These are phyloP conservation scores for Notothenia rossii DNA, from an alignment of 2,113 vertebrate genomes.

Conservation along the genomic window DNA sequence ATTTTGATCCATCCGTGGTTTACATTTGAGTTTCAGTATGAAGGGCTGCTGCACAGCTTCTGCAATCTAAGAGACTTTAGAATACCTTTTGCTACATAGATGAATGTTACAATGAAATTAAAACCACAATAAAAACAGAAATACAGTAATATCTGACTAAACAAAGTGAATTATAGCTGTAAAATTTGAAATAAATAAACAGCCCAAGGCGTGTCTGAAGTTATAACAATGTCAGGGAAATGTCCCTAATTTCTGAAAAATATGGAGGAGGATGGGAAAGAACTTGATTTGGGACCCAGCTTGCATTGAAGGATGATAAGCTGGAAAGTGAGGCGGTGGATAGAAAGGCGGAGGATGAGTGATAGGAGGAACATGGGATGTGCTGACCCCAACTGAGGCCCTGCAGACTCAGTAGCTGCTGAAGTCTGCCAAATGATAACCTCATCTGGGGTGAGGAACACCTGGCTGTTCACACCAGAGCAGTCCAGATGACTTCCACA, in stretches of 20 bases:
- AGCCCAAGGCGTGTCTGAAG: constrained; percentile 6
- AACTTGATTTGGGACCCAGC: constrained; percentile 19
- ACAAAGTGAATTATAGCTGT: constrained; percentile 1
- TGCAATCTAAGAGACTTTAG: not conserved
- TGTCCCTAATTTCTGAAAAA: not conserved
- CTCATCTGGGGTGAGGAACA: constrained; percentile 76
- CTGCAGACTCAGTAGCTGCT: constrained; percentile 75
- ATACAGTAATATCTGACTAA: constrained; percentile 11
- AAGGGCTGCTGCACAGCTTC: not conserved
- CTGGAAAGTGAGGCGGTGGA: constrained; percentile 47
- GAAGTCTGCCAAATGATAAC: constrained; percentile 78
- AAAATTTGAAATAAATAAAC: not conserved
- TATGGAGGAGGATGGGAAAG: constrained; percentile 12
- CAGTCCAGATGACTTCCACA: constrained; percentile 73
- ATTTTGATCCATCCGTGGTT: constrained; percentile 5
- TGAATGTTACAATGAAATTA: not conserved
- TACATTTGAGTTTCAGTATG: constrained; percentile 9
- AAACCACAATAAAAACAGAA: constrained; percentile 8
- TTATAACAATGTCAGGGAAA: not conserved
- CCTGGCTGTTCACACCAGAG: constrained; percentile 76
- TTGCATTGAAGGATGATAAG: constrained; percentile 42
- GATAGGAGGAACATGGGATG: constrained; percentile 74
- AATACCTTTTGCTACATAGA: not conserved
- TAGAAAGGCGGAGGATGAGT: constrained; percentile 56
- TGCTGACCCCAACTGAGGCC: constrained; percentile 65